Evolutionary conservation across 2,888 invertebrate genomes (phyloP).

Genomic region (Seira musarum): DNA sequence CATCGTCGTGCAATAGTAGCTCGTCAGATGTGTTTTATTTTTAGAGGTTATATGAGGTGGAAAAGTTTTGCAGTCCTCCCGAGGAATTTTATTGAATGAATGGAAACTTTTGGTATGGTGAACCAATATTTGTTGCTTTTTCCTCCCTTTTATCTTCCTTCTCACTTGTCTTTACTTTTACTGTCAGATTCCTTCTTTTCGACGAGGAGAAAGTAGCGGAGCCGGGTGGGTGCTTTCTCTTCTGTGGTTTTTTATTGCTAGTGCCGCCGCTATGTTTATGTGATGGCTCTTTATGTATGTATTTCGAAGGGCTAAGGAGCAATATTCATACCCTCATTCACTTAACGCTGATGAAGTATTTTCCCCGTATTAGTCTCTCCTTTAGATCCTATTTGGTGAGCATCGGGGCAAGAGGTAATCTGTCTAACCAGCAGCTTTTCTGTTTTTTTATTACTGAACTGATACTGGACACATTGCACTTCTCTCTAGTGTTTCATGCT

Average conservation of each 20-base stretch:
- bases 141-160: slow-evolving; percentile 20
- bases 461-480: too few relatives aligned
- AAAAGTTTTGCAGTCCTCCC: slow-evolving; percentile 27
- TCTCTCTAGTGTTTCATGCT: too few relatives aligned
- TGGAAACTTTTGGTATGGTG: neutral
- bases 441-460: too few relatives aligned
- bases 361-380: too few relatives aligned
- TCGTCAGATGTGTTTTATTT: slow-evolving; percentile 8
- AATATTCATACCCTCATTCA: slow-evolving; percentile 12
- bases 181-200: slow-evolving; percentile 1
- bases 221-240: neutral
- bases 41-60: slow-evolving; percentile 30
- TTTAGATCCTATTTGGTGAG: too few relatives aligned
- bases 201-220: neutral
- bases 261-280: too few relatives aligned
- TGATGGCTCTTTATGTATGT: too few relatives aligned
- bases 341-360: neutral
- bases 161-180: slow-evolving; percentile 11
- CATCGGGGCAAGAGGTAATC: too few relatives aligned
- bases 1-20: neutral
- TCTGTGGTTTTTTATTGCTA: slow-evolving; percentile 9
- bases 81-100: slow-evolving; percentile 50
- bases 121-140: slow-evolving; percentile 41
- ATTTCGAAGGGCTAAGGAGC: neutral
- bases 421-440: too few relatives aligned